Percentiles rank a stretch among this genome's conserved stretches.
phyloP scores from a whole-genome alignment of 1,140 invertebrate species.

The Zophobas morio region DNA sequence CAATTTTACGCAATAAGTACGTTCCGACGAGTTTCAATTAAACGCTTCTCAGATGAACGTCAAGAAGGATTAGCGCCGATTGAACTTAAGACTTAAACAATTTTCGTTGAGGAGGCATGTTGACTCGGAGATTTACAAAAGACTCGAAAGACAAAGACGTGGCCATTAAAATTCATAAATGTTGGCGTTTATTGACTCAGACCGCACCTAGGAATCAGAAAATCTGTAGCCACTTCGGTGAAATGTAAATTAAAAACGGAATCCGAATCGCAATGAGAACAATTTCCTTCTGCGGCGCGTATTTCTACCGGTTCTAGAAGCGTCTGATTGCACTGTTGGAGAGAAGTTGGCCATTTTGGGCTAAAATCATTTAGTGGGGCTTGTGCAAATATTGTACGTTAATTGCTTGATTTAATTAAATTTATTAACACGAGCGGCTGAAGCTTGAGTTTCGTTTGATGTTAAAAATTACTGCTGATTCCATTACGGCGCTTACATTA shows the following conservation, averaged over 20 bases:
- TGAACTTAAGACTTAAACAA: constrained; percentile 1
- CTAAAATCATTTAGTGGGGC: background rate
- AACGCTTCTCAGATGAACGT: background rate
- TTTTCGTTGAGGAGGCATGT: background rate
- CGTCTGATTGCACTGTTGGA: background rate
- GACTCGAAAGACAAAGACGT: constrained; percentile 5
- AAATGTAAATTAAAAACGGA: constrained; percentile 52
- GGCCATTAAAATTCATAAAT: constrained; percentile 41
- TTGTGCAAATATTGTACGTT: constrained; percentile 20
- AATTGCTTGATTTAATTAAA: constrained; percentile 30
- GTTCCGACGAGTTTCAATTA: constrained; percentile 18
- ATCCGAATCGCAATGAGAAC: constrained; percentile 47
- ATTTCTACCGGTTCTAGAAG: background rate
- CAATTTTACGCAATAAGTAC: background rate
- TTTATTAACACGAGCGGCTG: constrained; percentile 6
- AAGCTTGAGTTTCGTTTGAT: constrained; percentile 18
- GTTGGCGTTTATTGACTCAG: constrained; percentile 36
- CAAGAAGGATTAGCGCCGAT: background rate
- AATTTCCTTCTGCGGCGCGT: background rate
- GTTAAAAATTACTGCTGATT: background rate
- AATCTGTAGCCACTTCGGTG: constrained; percentile 42
- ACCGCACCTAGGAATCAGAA: constrained; percentile 39
- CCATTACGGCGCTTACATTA: background rate
- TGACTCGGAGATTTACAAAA: constrained; percentile 8
- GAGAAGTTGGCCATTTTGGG: constrained; percentile 6